A percentile compares a stretch with the other conserved stretches of the same genome.
Conservation (phyloP, 1,140 invertebrate species). For the Temnothorax longispinosus region DNA sequence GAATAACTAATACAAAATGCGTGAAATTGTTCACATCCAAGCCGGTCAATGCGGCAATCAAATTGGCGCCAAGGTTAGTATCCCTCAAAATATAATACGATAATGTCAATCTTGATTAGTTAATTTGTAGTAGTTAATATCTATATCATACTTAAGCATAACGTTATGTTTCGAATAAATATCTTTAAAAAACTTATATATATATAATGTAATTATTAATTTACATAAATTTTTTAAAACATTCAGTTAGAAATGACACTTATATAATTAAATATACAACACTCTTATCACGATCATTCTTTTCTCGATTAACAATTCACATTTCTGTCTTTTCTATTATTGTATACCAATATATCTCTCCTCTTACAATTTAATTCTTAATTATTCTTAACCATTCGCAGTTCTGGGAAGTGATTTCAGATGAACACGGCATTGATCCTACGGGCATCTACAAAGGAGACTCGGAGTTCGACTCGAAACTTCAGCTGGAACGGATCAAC, state of each 20-base stretch:
- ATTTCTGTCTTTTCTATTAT: not conserved
- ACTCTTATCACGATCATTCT: not conserved
- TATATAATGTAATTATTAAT: not conserved
- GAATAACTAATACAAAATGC: conserved; percentile 88
- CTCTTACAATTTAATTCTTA: not conserved
- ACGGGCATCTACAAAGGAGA: conserved; percentile 94
- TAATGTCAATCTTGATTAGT: not conserved
- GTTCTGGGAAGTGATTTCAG: conserved; percentile 96
- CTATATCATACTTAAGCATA: not conserved
- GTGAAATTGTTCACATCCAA: conserved; percentile 97
- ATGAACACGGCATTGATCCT: conserved; percentile 96
- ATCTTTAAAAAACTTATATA: not conserved
- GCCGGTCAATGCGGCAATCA: conserved; percentile 97
- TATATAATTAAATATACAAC: not conserved
- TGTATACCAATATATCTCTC: not conserved
- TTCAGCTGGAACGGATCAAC: conserved; percentile 95
- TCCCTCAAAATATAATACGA: not conserved
- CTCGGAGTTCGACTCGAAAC: conserved; percentile 93
- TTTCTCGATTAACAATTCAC: not conserved
- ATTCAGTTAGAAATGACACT: not conserved
- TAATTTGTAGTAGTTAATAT: not conserved
- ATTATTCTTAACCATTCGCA: conserved; percentile 80
- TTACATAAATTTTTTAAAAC: not conserved
- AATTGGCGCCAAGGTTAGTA: conserved; percentile 93
- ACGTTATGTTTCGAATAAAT: not conserved